A percentile compares a stretch with the other conserved stretches of the same genome.
Conservation (phyloP, 2,113 vertebrate species). For the Upupa epops region DNA sequence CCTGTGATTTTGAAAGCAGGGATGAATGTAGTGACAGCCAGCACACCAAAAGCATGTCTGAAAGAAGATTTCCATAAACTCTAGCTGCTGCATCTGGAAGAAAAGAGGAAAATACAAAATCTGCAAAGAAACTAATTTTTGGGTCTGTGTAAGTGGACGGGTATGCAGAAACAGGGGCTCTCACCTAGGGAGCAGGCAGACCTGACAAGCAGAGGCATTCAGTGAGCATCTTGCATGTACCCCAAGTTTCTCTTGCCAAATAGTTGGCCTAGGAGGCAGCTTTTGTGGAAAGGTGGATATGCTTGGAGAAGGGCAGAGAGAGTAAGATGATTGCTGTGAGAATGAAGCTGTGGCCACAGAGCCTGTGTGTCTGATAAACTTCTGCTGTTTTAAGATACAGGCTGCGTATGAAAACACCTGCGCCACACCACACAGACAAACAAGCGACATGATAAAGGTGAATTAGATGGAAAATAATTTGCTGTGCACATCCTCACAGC, state of each 20-base stretch:
- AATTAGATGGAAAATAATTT: background rate
- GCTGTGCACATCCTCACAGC: fast-evolving
- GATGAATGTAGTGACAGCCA: background rate
- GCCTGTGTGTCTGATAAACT: background rate
- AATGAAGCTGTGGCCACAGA: background rate
- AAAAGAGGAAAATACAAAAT: background rate
- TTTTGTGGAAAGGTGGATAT: background rate
- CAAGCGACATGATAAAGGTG: fast-evolving
- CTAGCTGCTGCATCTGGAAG: background rate
- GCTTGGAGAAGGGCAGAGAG: background rate
- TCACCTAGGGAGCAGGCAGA: background rate
- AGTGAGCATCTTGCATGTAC: fast-evolving
- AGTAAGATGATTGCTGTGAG: background rate
- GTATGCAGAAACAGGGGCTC: fast-evolving
- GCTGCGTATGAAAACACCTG: background rate
- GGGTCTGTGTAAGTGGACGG: fast-evolving
- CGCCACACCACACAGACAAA: background rate
- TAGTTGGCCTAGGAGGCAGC: background rate
- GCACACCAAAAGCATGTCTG: background rate
- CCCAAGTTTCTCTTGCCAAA: background rate
- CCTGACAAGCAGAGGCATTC: background rate
- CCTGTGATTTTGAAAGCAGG: background rate
- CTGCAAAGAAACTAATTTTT: background rate
- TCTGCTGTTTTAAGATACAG: background rate
- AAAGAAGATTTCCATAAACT: background rate